phyloP scores from a whole-genome alignment of 2,797 vertebrate species.

The Sternotherus odoratus region DNA sequence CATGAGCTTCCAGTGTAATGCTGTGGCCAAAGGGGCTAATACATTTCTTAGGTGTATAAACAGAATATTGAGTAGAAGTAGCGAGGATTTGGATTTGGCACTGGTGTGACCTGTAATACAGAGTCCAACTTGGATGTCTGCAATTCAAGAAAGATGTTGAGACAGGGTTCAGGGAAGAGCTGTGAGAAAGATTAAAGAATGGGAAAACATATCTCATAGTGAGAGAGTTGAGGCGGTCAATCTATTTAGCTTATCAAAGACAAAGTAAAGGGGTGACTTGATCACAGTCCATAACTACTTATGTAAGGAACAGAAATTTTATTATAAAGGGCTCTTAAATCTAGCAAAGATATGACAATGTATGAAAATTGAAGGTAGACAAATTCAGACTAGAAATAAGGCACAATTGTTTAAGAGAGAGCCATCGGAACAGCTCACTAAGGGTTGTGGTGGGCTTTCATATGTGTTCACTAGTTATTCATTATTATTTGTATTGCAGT shows the following conservation, averaged over 20 bases:
- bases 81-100: fast-evolving
- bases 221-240: not conserved
- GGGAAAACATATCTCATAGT: not conserved
- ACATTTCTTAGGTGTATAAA: not conserved
- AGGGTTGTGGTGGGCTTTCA: not conserved
- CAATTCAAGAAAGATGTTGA: fast-evolving
- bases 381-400: not conserved
- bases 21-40: not conserved
- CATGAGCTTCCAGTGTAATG: not conserved
- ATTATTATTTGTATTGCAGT: not conserved
- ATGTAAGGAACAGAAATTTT: not conserved
- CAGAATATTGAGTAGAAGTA: not conserved
- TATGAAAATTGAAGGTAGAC: not conserved
- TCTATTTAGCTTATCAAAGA: not conserved
- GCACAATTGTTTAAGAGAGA: not conserved
- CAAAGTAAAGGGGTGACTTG: not conserved
- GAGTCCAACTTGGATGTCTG: not conserved
- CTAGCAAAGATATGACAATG: not conserved
- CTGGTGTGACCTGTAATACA: not conserved
- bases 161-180: not conserved
- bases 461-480: not conserved
- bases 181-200: not conserved
- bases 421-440: not conserved
- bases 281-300: not conserved
- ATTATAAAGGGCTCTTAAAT: not conserved